Base-by-base conservation (phyloP, 2,888 invertebrate species). In the Bedellia somnulentella region DNA sequence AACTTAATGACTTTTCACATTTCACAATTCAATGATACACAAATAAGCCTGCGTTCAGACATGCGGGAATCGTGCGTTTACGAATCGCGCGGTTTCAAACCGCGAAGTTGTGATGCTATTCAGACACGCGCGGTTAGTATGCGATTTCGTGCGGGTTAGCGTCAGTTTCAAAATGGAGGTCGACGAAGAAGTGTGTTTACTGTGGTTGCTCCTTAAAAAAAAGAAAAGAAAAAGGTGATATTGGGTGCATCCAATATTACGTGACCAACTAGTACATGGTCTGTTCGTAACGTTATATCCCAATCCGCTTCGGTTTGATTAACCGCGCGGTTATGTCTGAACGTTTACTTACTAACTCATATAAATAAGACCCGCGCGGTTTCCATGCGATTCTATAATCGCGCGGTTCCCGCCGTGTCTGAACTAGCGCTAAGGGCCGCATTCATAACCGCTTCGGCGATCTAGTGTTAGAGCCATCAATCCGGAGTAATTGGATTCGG, bases 161-260 rank as follows among this genome's bases (percentile, higher is more conserved):
- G 37, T 38, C 40, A 41, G 44, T 41, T 41, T 41, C 29, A 41
- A 41, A 38, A 42, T 44, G 42, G 41, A 42, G 35, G 39, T 40
- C 38, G 38, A 37, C 34, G 39, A 40, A 40, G 43, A 40, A 38
- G 33, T 35, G 34, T 36, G 33, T 38, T 35, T 39, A 37, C 35
- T 40, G 39, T 40, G 25, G 25, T 25, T 25, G 25, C 25, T 25
- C 25, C 12, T 25, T 25, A 25, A 25, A 25, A 25, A 21, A 25
- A 25, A 25, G 25, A 25, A 25, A 25, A 25, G 25, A 25, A 25
- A 25, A 25, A 25, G 25, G 25, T 15, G 14, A 15, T 25, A 25
- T 25, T 25, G 25, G 25, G 25, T 25, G 25, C 25, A 25, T 25
- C 14, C 25, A 25, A 25, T 25, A 25, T 25, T 25, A 25, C 25